These are phyloP conservation scores for Sebastes trivittatus DNA, from an alignment of 2,797 vertebrate species.

Conservation along the genomic window DNA sequence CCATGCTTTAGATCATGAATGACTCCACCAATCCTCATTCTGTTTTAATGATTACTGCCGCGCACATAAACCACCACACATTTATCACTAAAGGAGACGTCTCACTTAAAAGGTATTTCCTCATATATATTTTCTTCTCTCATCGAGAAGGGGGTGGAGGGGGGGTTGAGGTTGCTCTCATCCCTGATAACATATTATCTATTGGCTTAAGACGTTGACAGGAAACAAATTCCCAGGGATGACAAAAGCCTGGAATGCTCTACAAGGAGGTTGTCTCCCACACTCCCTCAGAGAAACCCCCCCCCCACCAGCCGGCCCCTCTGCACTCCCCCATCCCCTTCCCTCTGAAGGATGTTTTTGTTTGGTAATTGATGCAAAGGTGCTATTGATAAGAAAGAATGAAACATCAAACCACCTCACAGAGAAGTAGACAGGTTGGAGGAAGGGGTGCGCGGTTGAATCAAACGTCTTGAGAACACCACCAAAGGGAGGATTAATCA, in stretches of 20 bases:
- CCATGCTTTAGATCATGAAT: constrained; percentile 34
- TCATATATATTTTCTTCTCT: constrained; percentile 60
- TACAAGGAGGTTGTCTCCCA: constrained; percentile 74
- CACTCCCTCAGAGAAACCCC: constrained; percentile 53
- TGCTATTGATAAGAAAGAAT: constrained; percentile 81
- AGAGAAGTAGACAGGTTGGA: constrained; percentile 53
- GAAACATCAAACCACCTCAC: constrained; percentile 75
- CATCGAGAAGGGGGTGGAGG: background rate
- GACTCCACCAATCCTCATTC: constrained; percentile 23
- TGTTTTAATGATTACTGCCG: constrained; percentile 47
- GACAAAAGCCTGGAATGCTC: constrained; percentile 81
- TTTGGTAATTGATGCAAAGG: constrained; percentile 81
- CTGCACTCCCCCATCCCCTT: constrained; percentile 44
- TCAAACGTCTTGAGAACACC: constrained; percentile 61
- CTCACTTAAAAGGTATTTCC: constrained; percentile 74
- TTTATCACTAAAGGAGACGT: constrained; percentile 55
- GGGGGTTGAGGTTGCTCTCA: constrained; percentile 45
- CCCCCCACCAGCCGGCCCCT: background rate
- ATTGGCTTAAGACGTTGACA: constrained; percentile 77
- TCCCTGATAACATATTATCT: constrained; percentile 76
- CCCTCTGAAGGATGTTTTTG: constrained; percentile 77
- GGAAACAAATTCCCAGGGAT: constrained; percentile 78
- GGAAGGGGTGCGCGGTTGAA: constrained; percentile 13
- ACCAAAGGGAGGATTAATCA: constrained; percentile 83
- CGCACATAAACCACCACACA: constrained; percentile 51